Base-by-base conservation (phyloP, 2,797 vertebrate genomes). In the Anabacerthia variegaticeps region DNA sequence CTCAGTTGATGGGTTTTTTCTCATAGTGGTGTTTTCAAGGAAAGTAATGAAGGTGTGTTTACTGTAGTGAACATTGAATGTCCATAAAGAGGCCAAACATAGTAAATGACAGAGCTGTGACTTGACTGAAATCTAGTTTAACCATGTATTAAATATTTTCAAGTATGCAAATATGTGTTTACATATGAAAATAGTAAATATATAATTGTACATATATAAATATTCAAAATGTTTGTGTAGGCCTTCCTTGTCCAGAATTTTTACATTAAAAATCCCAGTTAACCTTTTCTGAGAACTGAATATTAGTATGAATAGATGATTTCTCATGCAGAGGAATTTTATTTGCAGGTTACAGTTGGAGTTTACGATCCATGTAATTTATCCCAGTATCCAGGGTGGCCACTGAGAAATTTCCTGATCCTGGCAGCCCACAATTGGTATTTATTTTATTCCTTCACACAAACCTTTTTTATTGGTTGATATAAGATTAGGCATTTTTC, bases 301-400 rank as follows among this genome's bases (percentile, higher is more conserved):
- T 56, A 5, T 61, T 14, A 1, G 18, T 41, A 27, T 77, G 72
- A 5, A 11, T 24, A 32, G 34, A 17, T 36, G 56, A 41, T 3
- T 76, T 91, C 59, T 95, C 36, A 92, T 5, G 48, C 14, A 54
- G 37, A 89, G 11, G 8, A 24, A 55, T 92, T 97, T 89, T 76
- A 19, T 97, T 98, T 97, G 77, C 95, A 99, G 99, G 98, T 99
- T 32, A 98, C 98, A 11, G 96, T 99, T 95, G 99, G 99, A 43
- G 98, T 99, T 66, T 99, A 99, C 75, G 99, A 99, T 97, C 99
- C 99, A 0, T 99, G 99, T 95, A 99, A 99, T 90, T 98, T 99
- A 92, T 97, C 98, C 39, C 98, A 99, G 73, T 99, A 99, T 97
- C 99, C 99, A 7, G 99, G 99, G 95, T 99, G 99, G 99, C 99